phyloP scores from a whole-genome alignment of 37 sponge, comb jelly and placozoan genomes.

The Halisarca cf. caerulea region DNA sequence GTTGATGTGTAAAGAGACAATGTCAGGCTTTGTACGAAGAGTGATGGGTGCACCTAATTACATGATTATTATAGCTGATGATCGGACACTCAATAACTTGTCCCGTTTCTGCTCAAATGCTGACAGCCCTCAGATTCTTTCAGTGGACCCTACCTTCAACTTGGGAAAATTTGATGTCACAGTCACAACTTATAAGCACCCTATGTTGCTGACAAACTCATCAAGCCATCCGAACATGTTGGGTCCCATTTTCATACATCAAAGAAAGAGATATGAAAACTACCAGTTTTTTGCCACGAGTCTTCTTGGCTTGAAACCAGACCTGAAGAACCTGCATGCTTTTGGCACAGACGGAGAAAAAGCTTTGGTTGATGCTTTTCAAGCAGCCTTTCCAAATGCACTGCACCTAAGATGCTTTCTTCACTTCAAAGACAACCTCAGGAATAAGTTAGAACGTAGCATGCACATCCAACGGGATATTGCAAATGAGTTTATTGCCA shows the following conservation, averaged over 20 bases:
- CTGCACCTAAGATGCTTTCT: not conserved
- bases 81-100: not conserved
- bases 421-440: not conserved
- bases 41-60: not conserved
- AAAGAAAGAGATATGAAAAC: not conserved
- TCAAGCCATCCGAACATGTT: not conserved
- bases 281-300: not conserved
- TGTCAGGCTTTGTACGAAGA: not conserved
- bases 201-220: not conserved
- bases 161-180: not conserved
- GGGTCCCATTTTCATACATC: not conserved
- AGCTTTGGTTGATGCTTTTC: not conserved
- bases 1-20: not conserved
- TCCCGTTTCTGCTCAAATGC: not conserved
- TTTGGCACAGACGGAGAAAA: not conserved
- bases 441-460: not conserved
- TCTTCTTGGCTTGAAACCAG: not conserved
- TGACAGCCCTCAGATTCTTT: not conserved
- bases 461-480: not conserved
- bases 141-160: not conserved
- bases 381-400: not conserved
- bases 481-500: conserved; percentile 25
- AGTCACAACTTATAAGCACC: not conserved
- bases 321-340: not conserved
- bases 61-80: not conserved